Evolutionary conservation across 2,888 invertebrate genomes (phyloP).

Genomic region (Enchytraeus crypticus): DNA sequence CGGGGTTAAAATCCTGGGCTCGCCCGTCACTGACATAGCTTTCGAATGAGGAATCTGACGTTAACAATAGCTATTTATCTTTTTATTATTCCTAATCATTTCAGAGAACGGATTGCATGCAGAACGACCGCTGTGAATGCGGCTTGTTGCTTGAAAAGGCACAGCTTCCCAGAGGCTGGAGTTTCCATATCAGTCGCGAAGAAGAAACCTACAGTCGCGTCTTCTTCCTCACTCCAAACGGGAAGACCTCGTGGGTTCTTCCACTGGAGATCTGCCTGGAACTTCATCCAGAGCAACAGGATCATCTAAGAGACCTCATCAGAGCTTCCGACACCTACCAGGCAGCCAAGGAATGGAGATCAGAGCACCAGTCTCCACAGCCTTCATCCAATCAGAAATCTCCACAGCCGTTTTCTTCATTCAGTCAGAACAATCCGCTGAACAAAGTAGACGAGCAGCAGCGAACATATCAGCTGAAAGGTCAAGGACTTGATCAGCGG

Average conservation of each 20-base stretch:
- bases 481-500: too few relatives aligned
- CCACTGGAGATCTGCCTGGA: constrained; percentile 12
- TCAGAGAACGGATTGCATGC: neutral
- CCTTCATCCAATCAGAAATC: too few relatives aligned
- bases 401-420: too few relatives aligned
- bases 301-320: neutral
- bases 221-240: constrained; percentile 14
- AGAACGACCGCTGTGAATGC: constrained; percentile 8
- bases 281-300: constrained; percentile 11
- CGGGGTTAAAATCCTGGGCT: too few relatives aligned
- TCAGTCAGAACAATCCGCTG: too few relatives aligned
- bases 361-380: too few relatives aligned
- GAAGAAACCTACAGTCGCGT: constrained; percentile 8
- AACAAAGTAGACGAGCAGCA: too few relatives aligned
- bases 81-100: too few relatives aligned
- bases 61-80: neutral
- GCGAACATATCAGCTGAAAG: too few relatives aligned
- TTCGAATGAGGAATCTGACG: too few relatives aligned
- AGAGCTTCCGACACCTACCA: neutral
- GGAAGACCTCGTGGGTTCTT: constrained; percentile 10
- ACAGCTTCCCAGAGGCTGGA: constrained; percentile 15
- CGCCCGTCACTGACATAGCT: too few relatives aligned
- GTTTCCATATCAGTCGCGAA: constrained; percentile 13
- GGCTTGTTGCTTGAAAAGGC: constrained; percentile 14
- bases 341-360: too few relatives aligned